Evolutionary conservation across 2,888 invertebrate species (phyloP), one percentile per base, ranked within the genome.

Genomic region (Hoplodrina ambigua): DNA sequence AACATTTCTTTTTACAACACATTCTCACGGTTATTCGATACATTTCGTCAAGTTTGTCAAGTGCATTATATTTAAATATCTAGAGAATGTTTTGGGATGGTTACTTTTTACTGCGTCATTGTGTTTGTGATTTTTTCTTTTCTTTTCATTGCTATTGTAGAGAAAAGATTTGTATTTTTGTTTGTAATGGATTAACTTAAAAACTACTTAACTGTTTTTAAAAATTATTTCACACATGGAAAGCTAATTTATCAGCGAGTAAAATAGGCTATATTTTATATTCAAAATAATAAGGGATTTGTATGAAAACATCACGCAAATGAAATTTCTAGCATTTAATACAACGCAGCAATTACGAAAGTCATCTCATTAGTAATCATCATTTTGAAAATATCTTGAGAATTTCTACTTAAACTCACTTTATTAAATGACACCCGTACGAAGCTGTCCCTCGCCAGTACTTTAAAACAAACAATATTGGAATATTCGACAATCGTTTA

Each of bases 21-120:
- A 76, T 75, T 83, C 83, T 80, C 83, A 81, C 77, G 72, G 77
- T 30, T 46, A 60, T 67, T 71, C 59, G 46, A 30, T 20, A 46
- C 59, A 54, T 65, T 80, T 72, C 53, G 41, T 56, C 68, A 52
- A 63, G 66, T 54, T 54, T 54, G 69, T 69, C 68, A 54, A 54
- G 49, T 37, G 20, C 52, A 60, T 68, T 64, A 64, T 58, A 69
- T 60, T 57, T 10, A 0, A 69, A 68, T 77, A 46, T 78, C 46
- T 69, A 55, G 41, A 60, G 41, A 66, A 68, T 57, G 6, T 60
- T 66, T 68, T 60, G 13, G 37, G 5, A 20, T 60, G n/a, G 41
- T 61, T 19, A 50, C 15, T 44, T 19, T 19, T 53, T 64, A 46
- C 10, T 4, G 46, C 2, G 46, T 41, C 59, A 60, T 68, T 72